Percentiles rank a stretch among this genome's conserved stretches.
Evolutionary conservation across 2,888 invertebrate species (phyloP).

Genomic region (Thecophora atra): DNA sequence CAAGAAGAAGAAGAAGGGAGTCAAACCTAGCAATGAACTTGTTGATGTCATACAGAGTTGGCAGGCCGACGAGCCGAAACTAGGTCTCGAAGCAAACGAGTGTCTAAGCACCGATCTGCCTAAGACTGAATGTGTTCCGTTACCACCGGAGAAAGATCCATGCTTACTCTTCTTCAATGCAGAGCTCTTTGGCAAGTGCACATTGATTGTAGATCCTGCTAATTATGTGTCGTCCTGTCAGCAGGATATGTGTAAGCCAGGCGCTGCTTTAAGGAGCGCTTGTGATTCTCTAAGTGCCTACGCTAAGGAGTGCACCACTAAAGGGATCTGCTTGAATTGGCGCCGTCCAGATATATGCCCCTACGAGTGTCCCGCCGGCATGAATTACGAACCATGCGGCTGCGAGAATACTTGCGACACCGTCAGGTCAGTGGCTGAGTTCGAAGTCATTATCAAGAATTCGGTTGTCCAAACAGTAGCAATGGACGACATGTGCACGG

Average conservation of each 20-base stretch:
- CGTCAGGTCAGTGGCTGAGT: slow-evolving; percentile 53
- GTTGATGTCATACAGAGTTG: slow-evolving; percentile 69
- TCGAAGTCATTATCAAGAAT: slow-evolving; percentile 57
- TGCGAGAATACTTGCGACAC: slow-evolving; percentile 64
- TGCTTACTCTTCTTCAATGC: slow-evolving; percentile 73
- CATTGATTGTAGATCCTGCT: slow-evolving; percentile 76
- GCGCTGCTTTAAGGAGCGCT: slow-evolving; percentile 68
- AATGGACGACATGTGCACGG: slow-evolving; percentile 65
- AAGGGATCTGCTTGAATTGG: slow-evolving; percentile 82
- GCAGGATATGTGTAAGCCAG: slow-evolving; percentile 72
- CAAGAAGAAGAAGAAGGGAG: slow-evolving; percentile 54
- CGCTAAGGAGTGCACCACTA: slow-evolving; percentile 75
- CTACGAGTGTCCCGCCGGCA: slow-evolving; percentile 68
- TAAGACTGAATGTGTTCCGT: slow-evolving; percentile 67
- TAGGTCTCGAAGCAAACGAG: slow-evolving; percentile 68
- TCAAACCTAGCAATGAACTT: slow-evolving; percentile 47
- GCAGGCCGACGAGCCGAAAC: slow-evolving; percentile 68
- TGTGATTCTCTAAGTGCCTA: slow-evolving; percentile 78
- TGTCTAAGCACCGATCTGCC: slow-evolving; percentile 68
- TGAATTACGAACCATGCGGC: slow-evolving; percentile 61
- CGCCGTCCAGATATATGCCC: slow-evolving; percentile 73
- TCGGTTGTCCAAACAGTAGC: slow-evolving; percentile 52
- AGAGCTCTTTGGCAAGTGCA: slow-evolving; percentile 74
- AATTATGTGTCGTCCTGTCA: slow-evolving; percentile 77
- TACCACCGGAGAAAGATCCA: slow-evolving; percentile 73